Percentiles rank a stretch among this genome's conserved stretches.
These are phyloP conservation scores for Solenodon paradoxus DNA, from an alignment of 2,113 vertebrate species.

Conservation along the genomic window DNA sequence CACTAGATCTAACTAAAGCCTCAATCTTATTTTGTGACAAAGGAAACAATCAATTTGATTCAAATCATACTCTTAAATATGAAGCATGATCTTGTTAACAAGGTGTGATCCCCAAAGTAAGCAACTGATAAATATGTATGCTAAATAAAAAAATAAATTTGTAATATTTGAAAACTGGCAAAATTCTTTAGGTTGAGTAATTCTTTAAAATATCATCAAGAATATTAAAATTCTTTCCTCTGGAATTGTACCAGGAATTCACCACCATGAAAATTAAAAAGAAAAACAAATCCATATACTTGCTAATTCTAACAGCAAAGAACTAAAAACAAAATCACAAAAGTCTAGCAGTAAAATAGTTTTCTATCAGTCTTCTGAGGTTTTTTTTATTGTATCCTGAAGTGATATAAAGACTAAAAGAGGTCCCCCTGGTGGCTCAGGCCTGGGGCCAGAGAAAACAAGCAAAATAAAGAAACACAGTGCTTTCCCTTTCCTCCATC, in stretches of 20 bases:
- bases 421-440: too few species aligned
- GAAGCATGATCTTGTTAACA: background rate
- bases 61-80: background rate
- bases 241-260: background rate
- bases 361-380: background rate
- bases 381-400: background rate
- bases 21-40: background rate
- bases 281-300: background rate
- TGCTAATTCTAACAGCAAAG: background rate
- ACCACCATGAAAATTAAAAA: background rate
- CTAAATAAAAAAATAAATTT: background rate
- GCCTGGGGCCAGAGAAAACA: too few species aligned
- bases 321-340: background rate
- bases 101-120: background rate
- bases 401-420: background rate
- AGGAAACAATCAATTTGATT: background rate
- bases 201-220: background rate
- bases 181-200: background rate
- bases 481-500: too few species aligned
- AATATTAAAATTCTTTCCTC: constrained; percentile 1
- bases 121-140: background rate
- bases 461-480: too few species aligned
- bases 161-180: background rate
- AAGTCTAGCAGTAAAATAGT: background rate
- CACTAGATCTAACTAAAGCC: background rate